Base-by-base conservation (phyloP, 2,113 vertebrate species). In the Semnornis frantzii region DNA sequence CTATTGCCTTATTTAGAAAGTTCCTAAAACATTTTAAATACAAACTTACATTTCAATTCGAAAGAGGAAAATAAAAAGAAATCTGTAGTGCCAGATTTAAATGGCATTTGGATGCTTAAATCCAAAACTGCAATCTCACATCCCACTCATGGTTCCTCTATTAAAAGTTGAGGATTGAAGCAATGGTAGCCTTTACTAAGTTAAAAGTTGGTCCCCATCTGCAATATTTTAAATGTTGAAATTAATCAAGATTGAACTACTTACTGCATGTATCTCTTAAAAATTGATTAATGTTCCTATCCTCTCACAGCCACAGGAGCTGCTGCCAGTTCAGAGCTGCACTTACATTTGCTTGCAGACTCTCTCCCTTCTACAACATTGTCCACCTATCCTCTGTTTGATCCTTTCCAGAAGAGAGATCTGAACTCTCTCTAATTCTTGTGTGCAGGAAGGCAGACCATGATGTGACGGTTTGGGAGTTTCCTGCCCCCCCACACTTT, bases 321-420 rank as follows among this genome's bases (percentile, higher is more conserved):
- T 65, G 37, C 33, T 91, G 44, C 37, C 39, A 3, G 55, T 64
- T 65, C 39, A 6, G 11, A 3, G 0, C 23, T 33, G 12, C 11
- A 9, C 16, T 83, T 28, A 7, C 4, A 4, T 7, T 58, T 1
- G 2, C 50, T 42, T 46, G 31, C 14, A 27, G 31, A 42, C 8
- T 78, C 19, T 9, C 5, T 1, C 0, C 12, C 6, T 57, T 59
- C 17, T n/a, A 48, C 2, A 0, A n/a, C 50, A 55, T 16, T 58
- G 52, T 27, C 4, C 4, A 25, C 34, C 28, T 72, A 68, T 39
- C 39, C 59, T 58, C 23, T 25, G 0, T 34, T 55, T 59, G 31
- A 57, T 25, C 21, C 27, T 77, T 82, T 65, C 60, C 44, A 25
- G 23, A 48, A 16, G 5, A 30, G 14, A 69, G 7, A 20, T 18